Percentiles rank a stretch among this genome's conserved stretches.
These are phyloP conservation scores for Pandemis heparana DNA, from an alignment of 2,888 invertebrate species.

Conservation along the genomic window DNA sequence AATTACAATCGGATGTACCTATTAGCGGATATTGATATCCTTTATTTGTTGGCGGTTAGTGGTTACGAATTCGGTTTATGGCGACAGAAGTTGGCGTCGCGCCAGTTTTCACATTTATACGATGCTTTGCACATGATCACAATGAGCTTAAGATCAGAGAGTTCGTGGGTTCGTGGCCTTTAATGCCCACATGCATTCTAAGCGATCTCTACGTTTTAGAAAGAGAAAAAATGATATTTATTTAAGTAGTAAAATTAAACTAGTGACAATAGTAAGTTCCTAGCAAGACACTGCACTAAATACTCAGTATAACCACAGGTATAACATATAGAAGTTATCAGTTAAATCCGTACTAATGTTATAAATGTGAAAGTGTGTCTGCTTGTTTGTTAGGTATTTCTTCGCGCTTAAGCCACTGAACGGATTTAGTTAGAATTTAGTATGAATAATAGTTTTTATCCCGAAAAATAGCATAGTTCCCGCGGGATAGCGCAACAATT, in stretches of 20 bases:
- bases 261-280: neutral
- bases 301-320: too few relatives aligned
- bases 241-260: neutral
- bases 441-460: too few relatives aligned
- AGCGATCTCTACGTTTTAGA: neutral
- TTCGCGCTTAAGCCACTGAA: too few relatives aligned
- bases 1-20: neutral
- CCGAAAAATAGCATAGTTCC: too few relatives aligned
- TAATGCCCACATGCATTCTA: slow-evolving; percentile 54
- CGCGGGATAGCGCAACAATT: too few relatives aligned
- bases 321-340: too few relatives aligned
- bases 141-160: slow-evolving; percentile 69
- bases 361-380: too few relatives aligned
- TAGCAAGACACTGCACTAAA: neutral
- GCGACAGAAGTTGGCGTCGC: slow-evolving; percentile 64
- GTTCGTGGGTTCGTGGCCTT: neutral
- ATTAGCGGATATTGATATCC: neutral
- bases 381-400: too few relatives aligned
- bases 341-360: too few relatives aligned
- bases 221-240: neutral
- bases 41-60: slow-evolving; percentile 6
- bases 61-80: slow-evolving; percentile 21
- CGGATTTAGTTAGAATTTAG: too few relatives aligned
- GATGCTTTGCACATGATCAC: slow-evolving; percentile 63
- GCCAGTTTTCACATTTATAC: slow-evolving; percentile 76